Percentiles rank a stretch among this genome's conserved stretches.
Conservation (phyloP, 2,888 invertebrate species). For the Trachelus iudaicus region DNA sequence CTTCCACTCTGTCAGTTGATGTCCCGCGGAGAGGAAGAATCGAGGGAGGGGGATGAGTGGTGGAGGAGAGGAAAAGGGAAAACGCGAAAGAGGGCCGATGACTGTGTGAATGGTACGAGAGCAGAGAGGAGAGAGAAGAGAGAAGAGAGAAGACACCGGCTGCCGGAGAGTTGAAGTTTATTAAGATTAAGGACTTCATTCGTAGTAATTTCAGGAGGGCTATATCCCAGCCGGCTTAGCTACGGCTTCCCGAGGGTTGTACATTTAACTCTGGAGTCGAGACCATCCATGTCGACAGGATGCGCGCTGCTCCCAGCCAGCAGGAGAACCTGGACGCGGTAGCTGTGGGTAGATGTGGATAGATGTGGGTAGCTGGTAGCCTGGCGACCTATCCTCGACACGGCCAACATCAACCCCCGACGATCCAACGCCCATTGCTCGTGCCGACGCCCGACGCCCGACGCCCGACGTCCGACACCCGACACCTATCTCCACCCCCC, state of each 20-base stretch:
- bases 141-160: conserved; percentile 11
- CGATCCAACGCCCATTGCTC: neutral
- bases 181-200: conserved; percentile 64
- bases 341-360: too few relatives aligned
- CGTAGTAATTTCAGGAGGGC: conserved; percentile 49
- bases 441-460: too few relatives aligned
- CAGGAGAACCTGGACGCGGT: too few relatives aligned
- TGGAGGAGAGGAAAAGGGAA: neutral
- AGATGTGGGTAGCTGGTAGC: too few relatives aligned
- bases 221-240: too few relatives aligned
- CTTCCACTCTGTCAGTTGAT: neutral
- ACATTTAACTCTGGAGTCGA: conserved; percentile 1
- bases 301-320: too few relatives aligned
- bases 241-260: neutral
- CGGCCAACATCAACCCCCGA: too few relatives aligned
- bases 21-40: too few relatives aligned
- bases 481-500: conserved; percentile 10
- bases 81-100: neutral
- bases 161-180: conserved; percentile 54
- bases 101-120: neutral
- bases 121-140: neutral
- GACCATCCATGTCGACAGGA: conserved; percentile 7
- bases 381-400: too few relatives aligned
- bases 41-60: neutral
- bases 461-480: too few relatives aligned